These are phyloP conservation scores for Antigone vipio DNA, from an alignment of 2,113 vertebrate species.

Conservation along the genomic window DNA sequence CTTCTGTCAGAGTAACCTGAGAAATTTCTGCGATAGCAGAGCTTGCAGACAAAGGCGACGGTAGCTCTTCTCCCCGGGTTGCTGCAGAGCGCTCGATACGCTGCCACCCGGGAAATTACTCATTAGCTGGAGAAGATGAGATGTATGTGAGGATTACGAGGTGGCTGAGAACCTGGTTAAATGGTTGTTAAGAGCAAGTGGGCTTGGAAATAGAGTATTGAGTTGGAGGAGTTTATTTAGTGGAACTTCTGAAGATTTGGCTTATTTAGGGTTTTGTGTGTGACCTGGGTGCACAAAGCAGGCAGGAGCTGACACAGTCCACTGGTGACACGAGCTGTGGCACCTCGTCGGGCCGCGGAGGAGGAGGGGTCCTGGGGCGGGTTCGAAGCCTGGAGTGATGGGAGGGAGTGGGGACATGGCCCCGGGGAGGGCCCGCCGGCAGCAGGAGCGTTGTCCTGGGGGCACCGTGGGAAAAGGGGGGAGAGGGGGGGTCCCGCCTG, in stretches of 20 bases:
- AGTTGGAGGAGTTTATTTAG: background rate
- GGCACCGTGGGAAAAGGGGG: background rate
- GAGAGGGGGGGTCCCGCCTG: too few species aligned
- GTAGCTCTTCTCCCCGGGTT: background rate
- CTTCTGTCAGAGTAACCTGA: background rate
- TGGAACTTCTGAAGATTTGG: background rate
- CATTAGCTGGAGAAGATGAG: background rate
- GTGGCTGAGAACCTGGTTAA: background rate
- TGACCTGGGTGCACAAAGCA: background rate
- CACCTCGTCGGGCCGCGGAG: background rate
- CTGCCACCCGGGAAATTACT: background rate
- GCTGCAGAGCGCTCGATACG: background rate
- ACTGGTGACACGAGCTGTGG: background rate
- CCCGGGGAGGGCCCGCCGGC: accelerated
- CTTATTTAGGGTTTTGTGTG: background rate
- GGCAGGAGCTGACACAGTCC: background rate
- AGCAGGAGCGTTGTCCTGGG: background rate
- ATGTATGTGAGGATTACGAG: background rate
- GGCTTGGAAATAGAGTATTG: background rate
- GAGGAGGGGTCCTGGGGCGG: too few species aligned
- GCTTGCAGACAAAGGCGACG: background rate
- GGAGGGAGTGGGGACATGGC: accelerated
- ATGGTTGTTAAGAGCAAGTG: background rate
- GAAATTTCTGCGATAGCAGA: background rate
- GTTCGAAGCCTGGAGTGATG: background rate